Base-by-base conservation (phyloP, 2,797 vertebrate genomes). In the Austrolebias charrua region DNA sequence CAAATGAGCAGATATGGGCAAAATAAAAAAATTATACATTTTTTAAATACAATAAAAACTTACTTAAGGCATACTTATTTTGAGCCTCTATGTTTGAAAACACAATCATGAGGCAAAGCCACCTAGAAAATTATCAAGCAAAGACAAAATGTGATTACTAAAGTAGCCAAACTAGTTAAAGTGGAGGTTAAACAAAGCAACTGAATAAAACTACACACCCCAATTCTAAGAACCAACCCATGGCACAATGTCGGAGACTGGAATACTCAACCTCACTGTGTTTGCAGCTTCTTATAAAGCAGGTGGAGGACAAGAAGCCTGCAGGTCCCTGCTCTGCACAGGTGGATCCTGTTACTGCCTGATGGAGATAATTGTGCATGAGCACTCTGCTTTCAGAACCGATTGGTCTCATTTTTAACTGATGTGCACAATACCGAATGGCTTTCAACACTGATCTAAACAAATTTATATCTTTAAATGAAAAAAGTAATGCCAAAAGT, bases 281-380 rank as follows among this genome's bases (percentile, higher is more conserved):
- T 52, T 11, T 58, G 19, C 56, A 19, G 35, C 6, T 78, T 64
- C 66, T 53, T 57, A 35, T 47, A 16, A 19, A 1, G 9, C 49
- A 45, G 19, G 18, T 13, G n/a, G 28, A 9, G 42, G 40, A 5
- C 6, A 1, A 13, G 5, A 29, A 44, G 0, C 38, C 45, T 24
- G 15, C 5, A 60, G 54, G 2, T 0, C 31, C 46, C 46, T 48
- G 18, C 5, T 51, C 16, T 35, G 59, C 63, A 66, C 87, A 91
- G 87, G 81, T 89, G 89, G 40, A 59, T 79, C 69, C 54, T 5
- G 65, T 91, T 56, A 70, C 38, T 38, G 56, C 60, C 66, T 85
- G 66, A 84, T 84, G 49, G 40, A 19, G 58, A 9, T 65, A 5
- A 80, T 54, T 57, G 55, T 31, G 24, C 35, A 43, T 11, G 43